Percentiles rank a stretch among this genome's conserved stretches.
Evolutionary conservation across 2,797 vertebrate species (phyloP).

Genomic region (Delichon dasypus): DNA sequence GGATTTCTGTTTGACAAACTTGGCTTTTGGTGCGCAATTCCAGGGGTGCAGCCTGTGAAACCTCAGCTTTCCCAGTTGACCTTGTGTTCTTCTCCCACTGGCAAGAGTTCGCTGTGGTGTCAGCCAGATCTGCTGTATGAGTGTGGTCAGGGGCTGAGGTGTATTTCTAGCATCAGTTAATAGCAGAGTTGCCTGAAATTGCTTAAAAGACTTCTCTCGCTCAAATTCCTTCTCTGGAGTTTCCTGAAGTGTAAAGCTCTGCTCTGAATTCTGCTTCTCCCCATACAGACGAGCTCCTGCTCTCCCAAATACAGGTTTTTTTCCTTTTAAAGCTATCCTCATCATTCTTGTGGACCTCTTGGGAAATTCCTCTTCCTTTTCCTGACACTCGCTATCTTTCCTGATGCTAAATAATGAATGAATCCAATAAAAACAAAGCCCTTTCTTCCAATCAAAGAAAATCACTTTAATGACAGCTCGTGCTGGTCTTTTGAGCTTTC

Average conservation of each 20-base stretch:
- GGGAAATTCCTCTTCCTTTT: conserved; percentile 11
- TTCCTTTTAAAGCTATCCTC: neutral
- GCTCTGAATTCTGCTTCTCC: neutral
- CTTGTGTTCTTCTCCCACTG: neutral
- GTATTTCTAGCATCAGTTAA: neutral
- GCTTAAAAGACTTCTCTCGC: neutral
- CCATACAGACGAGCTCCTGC: neutral
- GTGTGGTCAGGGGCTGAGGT: neutral
- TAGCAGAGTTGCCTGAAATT: neutral
- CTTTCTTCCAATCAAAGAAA: conserved; percentile 32
- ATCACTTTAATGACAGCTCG: neutral
- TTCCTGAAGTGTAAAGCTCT: neutral
- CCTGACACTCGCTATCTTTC: neutral
- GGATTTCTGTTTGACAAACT: neutral
- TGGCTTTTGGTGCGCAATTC: neutral
- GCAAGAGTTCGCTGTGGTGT: neutral
- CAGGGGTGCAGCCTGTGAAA: neutral
- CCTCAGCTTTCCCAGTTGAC: neutral
- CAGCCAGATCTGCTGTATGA: neutral
- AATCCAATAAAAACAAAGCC: conserved; percentile 23
- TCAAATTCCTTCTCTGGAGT: conserved; percentile 11
- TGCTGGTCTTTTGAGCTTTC: conserved; percentile 1
- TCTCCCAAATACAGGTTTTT: neutral
- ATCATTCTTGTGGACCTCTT: neutral
- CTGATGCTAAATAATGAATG: conserved; percentile 23